A percentile compares a stretch with the other conserved stretches of the same genome.
phyloP scores from a whole-genome alignment of 1,140 invertebrate species.

The Nylanderia fulva region DNA sequence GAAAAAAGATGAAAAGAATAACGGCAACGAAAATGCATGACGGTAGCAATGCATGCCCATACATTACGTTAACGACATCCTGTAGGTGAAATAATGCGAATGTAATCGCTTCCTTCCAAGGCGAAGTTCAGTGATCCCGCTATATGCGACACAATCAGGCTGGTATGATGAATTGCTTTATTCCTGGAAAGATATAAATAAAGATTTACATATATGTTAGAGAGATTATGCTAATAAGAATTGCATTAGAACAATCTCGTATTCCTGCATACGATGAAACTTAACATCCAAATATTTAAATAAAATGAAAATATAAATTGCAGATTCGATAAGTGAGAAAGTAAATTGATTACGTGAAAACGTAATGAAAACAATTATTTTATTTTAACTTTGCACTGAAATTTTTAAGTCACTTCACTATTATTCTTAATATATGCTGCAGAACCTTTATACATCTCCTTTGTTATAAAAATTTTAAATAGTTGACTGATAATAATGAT shows the following conservation, averaged over 20 bases:
- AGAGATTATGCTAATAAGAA: constrained; percentile 14
- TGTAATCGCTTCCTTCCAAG: constrained; percentile 34
- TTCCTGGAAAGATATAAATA: not conserved
- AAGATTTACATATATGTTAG: not conserved
- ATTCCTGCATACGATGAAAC: not conserved
- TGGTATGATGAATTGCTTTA: constrained; percentile 4
- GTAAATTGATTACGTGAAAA: constrained; percentile 17
- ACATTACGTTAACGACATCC: constrained; percentile 19
- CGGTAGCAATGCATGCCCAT: not conserved
- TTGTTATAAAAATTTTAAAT: not conserved
- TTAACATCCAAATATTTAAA: too few relatives aligned
- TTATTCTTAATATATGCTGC: not conserved
- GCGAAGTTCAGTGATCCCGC: constrained; percentile 26
- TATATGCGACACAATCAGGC: not conserved
- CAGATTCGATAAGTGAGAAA: constrained; percentile 1
- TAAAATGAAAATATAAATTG: constrained; percentile 7
- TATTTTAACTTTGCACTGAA: constrained; percentile 30
- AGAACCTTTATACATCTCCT: not conserved
- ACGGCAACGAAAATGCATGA: not conserved
- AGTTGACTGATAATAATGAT: not conserved
- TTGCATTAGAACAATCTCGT: not conserved
- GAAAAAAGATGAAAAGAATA: not conserved
- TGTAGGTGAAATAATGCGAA: constrained; percentile 41
- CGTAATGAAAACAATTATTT: not conserved
- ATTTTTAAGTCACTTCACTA: not conserved